Base-by-base conservation (phyloP, 2,888 invertebrate genomes). In the Poecilobothrus nobilitatus region DNA sequence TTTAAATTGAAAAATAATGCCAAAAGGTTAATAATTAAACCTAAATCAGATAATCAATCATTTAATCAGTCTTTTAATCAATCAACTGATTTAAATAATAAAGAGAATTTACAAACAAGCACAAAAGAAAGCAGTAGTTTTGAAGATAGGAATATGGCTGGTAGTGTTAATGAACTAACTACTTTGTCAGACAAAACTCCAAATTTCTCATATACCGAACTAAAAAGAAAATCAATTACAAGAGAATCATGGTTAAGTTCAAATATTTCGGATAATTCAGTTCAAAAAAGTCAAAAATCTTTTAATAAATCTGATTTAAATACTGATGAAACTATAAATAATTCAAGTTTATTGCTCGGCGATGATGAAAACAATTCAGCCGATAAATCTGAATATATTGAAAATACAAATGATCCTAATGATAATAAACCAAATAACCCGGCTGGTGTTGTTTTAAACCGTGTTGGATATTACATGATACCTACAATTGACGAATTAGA, bases 381-480 rank as follows among this genome's bases (percentile, higher is more conserved):
- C 7, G 20, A 22, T 22, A 21, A 12, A 22, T 9, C 9, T 21
- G 63, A 10, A 21, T 20, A 63, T 22, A 63, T 22, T 63, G 63
- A 63, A 63, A 63, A 12, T 22, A 12, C 63, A 22, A 2, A 63
- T 7, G 53, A 18, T 18, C 15, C 69, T 12, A 44, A 37, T 33
- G 80, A 79, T 65, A 80, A 79, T 63, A 73, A 76, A 62, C 66
- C 72, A 21, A 63, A 22, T 63, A 22, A 21, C 21, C 12, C 63
- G 20, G 22, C 92, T 0, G 92, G 94, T 1, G 89, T 97, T 8
- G 85, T 87, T 9, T 82, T 95, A 63, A 88, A 87, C 0, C 84
- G 95, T 0, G 87, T 84, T 0, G 97, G 95, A 6, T 98, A 98
- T 81, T 98, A 94, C 79, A 95, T 94, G 0, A 88, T 94, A 71